Conservation (phyloP, 2,888 invertebrate species). For the Resseliella maxima region DNA sequence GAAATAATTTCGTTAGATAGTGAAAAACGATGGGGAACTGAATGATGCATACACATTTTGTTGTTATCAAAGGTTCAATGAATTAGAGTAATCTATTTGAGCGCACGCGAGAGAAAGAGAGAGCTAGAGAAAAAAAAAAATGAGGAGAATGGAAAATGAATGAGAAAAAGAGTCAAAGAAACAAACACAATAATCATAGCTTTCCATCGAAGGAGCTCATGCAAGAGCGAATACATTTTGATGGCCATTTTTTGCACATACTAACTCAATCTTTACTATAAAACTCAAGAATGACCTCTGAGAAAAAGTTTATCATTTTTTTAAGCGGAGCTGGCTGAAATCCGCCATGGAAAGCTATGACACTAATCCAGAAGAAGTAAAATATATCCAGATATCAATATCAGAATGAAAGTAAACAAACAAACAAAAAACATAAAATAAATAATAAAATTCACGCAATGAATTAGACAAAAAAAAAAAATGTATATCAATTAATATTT, state of each 20-base stretch:
- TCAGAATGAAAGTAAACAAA: neutral
- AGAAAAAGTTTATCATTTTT: neutral
- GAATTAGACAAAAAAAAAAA: neutral
- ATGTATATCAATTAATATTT: slow-evolving; percentile 52
- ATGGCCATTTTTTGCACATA: slow-evolving; percentile 42
- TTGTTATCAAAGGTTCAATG: neutral
- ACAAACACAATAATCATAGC: slow-evolving; percentile 51
- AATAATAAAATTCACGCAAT: slow-evolving; percentile 10
- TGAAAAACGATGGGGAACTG: neutral
- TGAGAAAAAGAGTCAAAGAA: neutral
- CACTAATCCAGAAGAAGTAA: slow-evolving; percentile 33
- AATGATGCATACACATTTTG: slow-evolving; percentile 6
- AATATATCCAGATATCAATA: slow-evolving; percentile 53
- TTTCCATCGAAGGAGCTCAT: slow-evolving; percentile 16
- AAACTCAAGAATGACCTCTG: neutral
- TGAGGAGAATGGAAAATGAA: neutral
- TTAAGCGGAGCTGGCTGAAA: neutral
- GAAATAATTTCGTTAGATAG: neutral
- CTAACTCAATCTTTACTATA: neutral
- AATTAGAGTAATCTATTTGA: slow-evolving; percentile 13
- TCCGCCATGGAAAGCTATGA: slow-evolving; percentile 31
- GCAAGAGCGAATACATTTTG: neutral
- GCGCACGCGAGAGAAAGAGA: too few species aligned
- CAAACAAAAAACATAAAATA: neutral
- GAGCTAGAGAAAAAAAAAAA: neutral